A percentile compares a stretch with the other conserved stretches of the same genome.
Evolutionary conservation across 2,113 vertebrate genomes (phyloP).

Genomic region (Mormyrus lacerda): DNA sequence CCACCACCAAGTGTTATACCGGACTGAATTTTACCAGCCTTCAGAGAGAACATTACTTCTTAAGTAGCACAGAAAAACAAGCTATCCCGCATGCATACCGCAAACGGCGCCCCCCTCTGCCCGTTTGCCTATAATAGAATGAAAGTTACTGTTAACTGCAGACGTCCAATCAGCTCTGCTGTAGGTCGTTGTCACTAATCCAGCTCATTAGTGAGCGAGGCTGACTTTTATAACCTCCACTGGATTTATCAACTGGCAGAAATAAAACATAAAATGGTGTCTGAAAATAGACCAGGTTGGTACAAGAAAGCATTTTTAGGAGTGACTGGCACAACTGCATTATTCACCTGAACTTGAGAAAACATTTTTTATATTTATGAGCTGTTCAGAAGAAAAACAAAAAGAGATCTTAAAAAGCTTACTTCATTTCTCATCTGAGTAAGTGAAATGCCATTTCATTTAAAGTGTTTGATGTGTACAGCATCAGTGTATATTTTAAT

Average conservation of each 20-base stretch:
- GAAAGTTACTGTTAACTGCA: background rate
- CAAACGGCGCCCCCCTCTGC: background rate
- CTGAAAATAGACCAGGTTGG: constrained; percentile 27
- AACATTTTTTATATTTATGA: background rate
- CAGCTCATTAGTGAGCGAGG: constrained; percentile 35
- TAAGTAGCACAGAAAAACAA: constrained; percentile 13
- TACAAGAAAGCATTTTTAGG: constrained; percentile 22
- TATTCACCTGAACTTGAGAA: constrained; percentile 12
- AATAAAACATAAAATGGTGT: constrained; percentile 10
- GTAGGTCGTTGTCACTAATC: constrained; percentile 19
- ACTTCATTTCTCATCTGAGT: background rate
- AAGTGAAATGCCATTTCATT: background rate
- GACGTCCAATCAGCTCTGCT: constrained; percentile 16
- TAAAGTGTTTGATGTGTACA: background rate
- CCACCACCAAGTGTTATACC: background rate
- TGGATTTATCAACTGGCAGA: constrained; percentile 31
- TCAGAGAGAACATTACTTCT: constrained; percentile 4
- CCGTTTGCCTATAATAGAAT: background rate
- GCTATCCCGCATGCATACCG: background rate
- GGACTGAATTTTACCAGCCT: background rate
- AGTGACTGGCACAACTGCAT: constrained; percentile 1
- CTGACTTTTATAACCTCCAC: constrained; percentile 30
- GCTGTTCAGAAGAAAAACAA: background rate
- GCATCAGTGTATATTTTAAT: background rate
- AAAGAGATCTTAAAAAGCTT: background rate